These are phyloP conservation scores for Junco hyemalis DNA, from an alignment of 2,113 vertebrate species.

Conservation along the genomic window DNA sequence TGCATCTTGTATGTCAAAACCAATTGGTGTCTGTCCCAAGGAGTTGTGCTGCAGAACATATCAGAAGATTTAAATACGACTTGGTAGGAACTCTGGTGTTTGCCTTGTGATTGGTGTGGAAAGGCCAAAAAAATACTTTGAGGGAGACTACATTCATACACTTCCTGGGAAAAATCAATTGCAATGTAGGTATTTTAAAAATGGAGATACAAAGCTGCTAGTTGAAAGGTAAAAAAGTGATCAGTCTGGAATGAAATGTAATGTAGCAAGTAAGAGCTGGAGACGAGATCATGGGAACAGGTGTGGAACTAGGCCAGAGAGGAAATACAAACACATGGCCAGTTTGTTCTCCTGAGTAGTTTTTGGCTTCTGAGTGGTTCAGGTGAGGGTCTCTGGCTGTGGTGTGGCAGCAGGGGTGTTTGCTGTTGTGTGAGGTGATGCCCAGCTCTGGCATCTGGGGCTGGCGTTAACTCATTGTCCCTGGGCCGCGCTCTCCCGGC, in stretches of 20 bases:
- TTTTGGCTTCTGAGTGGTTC: not conserved
- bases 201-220: not conserved
- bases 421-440: not conserved
- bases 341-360: not conserved
- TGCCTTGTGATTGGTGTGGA: not conserved
- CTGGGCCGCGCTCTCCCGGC: not conserved
- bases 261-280: not conserved
- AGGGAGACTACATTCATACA: not conserved
- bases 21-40: fast-evolving
- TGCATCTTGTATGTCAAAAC: not conserved
- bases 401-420: not conserved
- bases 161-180: not conserved
- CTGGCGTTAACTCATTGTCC: not conserved
- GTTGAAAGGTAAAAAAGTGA: not conserved
- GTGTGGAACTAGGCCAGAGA: not conserved
- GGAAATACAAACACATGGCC: not conserved
- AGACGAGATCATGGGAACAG: not conserved
- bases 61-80: not conserved
- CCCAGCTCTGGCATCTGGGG: not conserved
- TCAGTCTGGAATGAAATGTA: not conserved
- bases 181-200: not conserved
- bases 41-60: not conserved
- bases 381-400: not conserved
- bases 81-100: not conserved
- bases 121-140: not conserved